Evolutionary conservation across 2,888 invertebrate species (phyloP).

Genomic region (Leucophenga maculata): DNA sequence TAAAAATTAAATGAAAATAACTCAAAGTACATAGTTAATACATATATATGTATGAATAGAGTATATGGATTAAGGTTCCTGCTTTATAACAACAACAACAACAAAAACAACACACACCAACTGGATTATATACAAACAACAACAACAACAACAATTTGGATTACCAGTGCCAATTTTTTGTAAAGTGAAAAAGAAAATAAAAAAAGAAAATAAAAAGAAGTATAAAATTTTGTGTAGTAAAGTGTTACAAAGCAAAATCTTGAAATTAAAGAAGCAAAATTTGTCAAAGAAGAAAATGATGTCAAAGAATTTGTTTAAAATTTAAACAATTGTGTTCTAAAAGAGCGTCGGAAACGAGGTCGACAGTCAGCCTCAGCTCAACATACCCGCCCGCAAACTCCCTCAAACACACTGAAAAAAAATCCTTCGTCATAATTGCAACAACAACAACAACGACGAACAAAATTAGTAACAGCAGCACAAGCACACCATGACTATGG

Average conservation of each 20-base stretch:
- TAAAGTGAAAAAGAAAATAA: conserved; percentile 30
- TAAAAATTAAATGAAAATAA: conserved; percentile 31
- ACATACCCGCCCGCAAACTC: background rate
- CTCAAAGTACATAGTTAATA: conserved; percentile 18
- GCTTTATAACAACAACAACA: conserved; percentile 38
- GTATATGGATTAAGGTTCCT: conserved; percentile 70
- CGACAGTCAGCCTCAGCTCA: background rate
- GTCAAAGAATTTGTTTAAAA: conserved; percentile 9
- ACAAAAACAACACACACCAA: conserved; percentile 35
- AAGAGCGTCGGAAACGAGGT: background rate
- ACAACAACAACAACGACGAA: conserved; percentile 33
- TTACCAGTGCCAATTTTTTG: conserved; percentile 69
- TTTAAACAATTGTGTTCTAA: conserved; percentile 23
- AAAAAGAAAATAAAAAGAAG: conserved; percentile 20
- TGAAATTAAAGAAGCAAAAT: conserved; percentile 1
- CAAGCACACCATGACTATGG: conserved; percentile 69
- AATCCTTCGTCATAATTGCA: conserved; percentile 10
- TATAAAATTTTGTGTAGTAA: conserved; percentile 18
- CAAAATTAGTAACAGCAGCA: conserved; percentile 29
- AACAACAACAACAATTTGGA: conserved; percentile 62
- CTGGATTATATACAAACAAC: conserved; percentile 63
- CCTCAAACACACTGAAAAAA: background rate
- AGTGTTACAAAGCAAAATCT: conserved; percentile 29
- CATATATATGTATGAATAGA: conserved; percentile 23
- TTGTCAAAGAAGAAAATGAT: background rate